Evolutionary conservation across 2,797 vertebrate species (phyloP).

Genomic region (Notamacropus eugenii): DNA sequence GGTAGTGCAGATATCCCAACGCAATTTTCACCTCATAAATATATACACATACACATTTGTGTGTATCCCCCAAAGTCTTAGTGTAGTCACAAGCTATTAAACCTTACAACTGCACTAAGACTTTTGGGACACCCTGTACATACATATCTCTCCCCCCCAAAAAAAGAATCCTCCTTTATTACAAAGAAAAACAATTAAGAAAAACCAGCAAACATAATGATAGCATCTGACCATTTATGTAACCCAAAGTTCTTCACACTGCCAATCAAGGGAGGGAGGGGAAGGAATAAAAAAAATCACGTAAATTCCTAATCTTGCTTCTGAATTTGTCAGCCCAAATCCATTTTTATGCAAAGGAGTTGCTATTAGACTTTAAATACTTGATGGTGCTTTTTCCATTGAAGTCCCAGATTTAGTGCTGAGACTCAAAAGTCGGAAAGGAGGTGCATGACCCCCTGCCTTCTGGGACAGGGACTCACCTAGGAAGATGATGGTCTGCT

Average conservation of each 20-base stretch:
- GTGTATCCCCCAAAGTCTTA: background rate
- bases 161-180: background rate
- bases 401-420: rapidly evolving
- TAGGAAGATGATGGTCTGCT: conserved; percentile 94
- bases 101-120: background rate
- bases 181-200: background rate
- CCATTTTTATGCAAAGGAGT: background rate
- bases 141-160: background rate
- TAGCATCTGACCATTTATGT: background rate
- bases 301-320: background rate
- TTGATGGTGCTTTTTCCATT: background rate
- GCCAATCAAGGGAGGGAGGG: background rate
- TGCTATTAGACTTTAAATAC: too few relatives aligned
- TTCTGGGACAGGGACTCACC: conserved; percentile 86
- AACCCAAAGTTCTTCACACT: background rate
- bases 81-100: background rate
- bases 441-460: background rate
- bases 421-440: background rate
- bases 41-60: background rate
- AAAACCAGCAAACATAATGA: background rate
- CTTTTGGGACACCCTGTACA: background rate
- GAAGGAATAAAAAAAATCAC: background rate
- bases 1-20: too few relatives aligned
- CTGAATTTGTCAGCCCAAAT: background rate
- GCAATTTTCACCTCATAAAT: too few relatives aligned